phyloP scores from a whole-genome alignment of 1,140 invertebrate species.

The Halesus radiatus region DNA sequence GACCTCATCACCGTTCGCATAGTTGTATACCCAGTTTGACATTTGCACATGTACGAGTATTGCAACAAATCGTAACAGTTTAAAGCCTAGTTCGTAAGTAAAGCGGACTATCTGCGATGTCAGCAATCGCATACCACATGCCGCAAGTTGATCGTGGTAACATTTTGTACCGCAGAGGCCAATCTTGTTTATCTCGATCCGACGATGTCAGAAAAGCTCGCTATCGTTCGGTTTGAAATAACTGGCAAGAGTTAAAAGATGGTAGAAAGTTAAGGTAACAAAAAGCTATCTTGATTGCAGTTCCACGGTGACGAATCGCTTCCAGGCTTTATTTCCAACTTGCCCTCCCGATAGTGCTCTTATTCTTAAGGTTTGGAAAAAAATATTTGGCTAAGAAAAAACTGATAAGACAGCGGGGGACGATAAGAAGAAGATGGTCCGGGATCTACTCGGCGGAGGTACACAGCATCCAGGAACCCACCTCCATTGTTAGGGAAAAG shows the following conservation, averaged over 20 bases:
- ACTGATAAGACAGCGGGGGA: slow-evolving; percentile 36
- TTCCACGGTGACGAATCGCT: slow-evolving; percentile 45
- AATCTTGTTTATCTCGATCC: too few relatives aligned
- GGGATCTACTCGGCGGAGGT: slow-evolving; percentile 21
- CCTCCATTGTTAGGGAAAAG: not conserved
- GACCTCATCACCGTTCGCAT: too few relatives aligned
- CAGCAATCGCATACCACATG: too few relatives aligned
- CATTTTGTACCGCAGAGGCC: too few relatives aligned
- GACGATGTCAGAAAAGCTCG: too few relatives aligned
- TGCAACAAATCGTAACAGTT: too few relatives aligned
- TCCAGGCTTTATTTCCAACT: slow-evolving; percentile 27
- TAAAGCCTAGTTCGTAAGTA: too few relatives aligned
- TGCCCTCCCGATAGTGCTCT: slow-evolving; percentile 21
- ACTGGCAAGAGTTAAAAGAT: slow-evolving; percentile 35
- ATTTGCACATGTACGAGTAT: too few relatives aligned
- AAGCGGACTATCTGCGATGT: too few relatives aligned
- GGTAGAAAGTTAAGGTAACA: slow-evolving; percentile 27
- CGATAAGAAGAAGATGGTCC: slow-evolving; percentile 29
- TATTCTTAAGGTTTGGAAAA: slow-evolving; percentile 32
- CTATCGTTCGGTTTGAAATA: slow-evolving; percentile 5
- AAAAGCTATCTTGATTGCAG: slow-evolving; percentile 36
- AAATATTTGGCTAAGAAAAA: slow-evolving; percentile 37
- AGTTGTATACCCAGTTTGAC: too few relatives aligned
- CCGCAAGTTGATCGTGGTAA: too few relatives aligned
- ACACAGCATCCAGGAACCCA: not conserved